Conservation (phyloP, 2,888 invertebrate genomes). For the Anthrax anthrax region DNA sequence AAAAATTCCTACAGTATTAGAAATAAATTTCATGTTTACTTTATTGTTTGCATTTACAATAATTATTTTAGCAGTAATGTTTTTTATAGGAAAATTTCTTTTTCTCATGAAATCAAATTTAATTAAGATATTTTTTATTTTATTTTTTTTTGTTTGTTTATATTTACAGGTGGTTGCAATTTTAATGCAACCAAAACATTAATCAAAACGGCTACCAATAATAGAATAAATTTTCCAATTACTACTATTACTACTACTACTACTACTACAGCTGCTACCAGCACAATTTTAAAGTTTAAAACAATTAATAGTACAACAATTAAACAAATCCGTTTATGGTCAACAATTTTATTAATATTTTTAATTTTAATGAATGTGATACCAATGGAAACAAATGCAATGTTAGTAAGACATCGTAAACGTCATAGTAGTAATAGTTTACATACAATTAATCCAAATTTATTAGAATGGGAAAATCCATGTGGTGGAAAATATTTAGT, state of each 20-base stretch:
- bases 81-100: too few relatives aligned
- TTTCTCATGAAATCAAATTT: too few relatives aligned
- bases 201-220: conserved; percentile 23
- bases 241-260: neutral
- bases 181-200: conserved; percentile 19
- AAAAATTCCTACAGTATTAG: too few relatives aligned
- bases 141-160: neutral
- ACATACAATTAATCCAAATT: too few relatives aligned
- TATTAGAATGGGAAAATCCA: conserved; percentile 26
- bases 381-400: conserved; percentile 2
- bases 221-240: neutral
- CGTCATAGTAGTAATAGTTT: conserved; percentile 2
- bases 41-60: too few relatives aligned
- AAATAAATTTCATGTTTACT: too few relatives aligned
- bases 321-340: conserved; percentile 11
- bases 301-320: neutral
- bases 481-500: conserved; percentile 19
- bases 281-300: neutral
- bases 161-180: conserved; percentile 21
- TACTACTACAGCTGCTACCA: neutral
- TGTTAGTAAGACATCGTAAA: neutral
- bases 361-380: conserved; percentile 9
- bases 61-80: too few relatives aligned
- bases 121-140: neutral
- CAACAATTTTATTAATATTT: conserved; percentile 7